These are phyloP conservation scores for Phalacrocorax carbo DNA, from an alignment of 2,113 vertebrate genomes.

Conservation along the genomic window DNA sequence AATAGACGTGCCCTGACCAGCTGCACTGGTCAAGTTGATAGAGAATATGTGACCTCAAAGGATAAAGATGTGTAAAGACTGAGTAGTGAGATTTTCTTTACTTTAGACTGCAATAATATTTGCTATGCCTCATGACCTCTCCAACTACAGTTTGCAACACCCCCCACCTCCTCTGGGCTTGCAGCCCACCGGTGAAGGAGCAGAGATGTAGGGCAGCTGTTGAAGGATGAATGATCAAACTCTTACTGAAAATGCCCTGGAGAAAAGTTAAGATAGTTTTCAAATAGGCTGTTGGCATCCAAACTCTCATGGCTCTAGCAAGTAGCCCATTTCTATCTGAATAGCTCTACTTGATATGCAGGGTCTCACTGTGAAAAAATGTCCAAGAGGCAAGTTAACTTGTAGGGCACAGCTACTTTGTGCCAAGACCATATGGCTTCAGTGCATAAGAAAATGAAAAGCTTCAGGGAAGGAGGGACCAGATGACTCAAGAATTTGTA, in stretches of 20 bases:
- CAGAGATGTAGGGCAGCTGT: conserved; percentile 21
- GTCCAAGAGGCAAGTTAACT: conserved; percentile 26
- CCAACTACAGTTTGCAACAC: background rate
- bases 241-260: conserved; percentile 15
- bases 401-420: conserved; percentile 4
- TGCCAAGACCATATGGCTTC: conserved; percentile 24
- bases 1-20: conserved; percentile 41
- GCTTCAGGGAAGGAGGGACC: background rate
- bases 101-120: background rate
- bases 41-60: conserved; percentile 42
- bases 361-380: background rate
- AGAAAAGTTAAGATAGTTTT: conserved; percentile 33
- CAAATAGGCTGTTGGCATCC: conserved; percentile 10
- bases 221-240: conserved; percentile 31
- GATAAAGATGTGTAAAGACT: conserved; percentile 21
- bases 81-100: conserved; percentile 19
- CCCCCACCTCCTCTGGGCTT: background rate
- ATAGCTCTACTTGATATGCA: conserved; percentile 34
- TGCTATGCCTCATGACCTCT: conserved; percentile 14
- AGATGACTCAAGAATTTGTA: conserved; percentile 13
- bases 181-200: background rate
- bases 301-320: background rate
- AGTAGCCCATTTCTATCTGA: conserved; percentile 18
- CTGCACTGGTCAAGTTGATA: conserved; percentile 25
- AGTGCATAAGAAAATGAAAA: background rate